A percentile compares a stretch with the other conserved stretches of the same genome.
phyloP scores from a whole-genome alignment of 2,797 vertebrate genomes.

The Poecilia gillii region DNA sequence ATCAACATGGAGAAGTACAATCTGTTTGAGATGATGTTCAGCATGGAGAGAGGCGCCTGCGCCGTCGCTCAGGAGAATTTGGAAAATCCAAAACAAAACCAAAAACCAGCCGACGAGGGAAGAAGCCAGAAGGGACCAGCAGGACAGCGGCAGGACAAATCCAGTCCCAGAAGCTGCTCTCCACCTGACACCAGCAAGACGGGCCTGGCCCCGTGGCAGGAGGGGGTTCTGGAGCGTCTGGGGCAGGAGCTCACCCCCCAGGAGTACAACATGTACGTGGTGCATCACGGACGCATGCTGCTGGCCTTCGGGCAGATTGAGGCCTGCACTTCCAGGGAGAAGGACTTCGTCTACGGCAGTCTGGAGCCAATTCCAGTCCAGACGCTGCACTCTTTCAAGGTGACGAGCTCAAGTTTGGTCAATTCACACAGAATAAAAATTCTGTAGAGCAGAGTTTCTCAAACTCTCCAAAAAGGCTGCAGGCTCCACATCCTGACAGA shows the following conservation, averaged over 20 bases:
- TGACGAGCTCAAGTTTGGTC: conserved; percentile 71
- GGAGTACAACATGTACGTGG: conserved; percentile 92
- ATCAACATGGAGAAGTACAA: conserved; percentile 78
- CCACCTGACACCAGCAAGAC: conserved; percentile 38
- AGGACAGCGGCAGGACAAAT: background rate
- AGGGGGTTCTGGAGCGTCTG: conserved; percentile 90
- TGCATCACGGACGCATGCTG: conserved; percentile 93
- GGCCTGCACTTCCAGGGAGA: conserved; percentile 90
- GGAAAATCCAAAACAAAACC: conserved; percentile 19
- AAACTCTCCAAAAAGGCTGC: too few relatives aligned
- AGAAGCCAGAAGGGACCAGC: conserved; percentile 8
- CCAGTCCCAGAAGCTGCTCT: background rate
- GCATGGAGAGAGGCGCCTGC: conserved; percentile 86
- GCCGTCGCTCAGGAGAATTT: conserved; percentile 50
- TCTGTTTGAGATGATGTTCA: conserved; percentile 90
- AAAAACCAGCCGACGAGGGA: conserved; percentile 5
- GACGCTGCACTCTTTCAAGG: conserved; percentile 89
- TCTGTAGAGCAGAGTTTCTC: too few relatives aligned
- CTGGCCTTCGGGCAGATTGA: conserved; percentile 91
- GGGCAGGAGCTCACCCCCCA: conserved; percentile 84
- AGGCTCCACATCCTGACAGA: too few relatives aligned
- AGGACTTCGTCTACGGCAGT: conserved; percentile 93
- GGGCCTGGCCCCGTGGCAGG: conserved; percentile 91
- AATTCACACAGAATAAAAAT: conserved; percentile 46
- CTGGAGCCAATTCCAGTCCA: conserved; percentile 91